Base-by-base conservation (phyloP, 2,797 vertebrate genomes). In the Neosilurus mollespiculum region DNA sequence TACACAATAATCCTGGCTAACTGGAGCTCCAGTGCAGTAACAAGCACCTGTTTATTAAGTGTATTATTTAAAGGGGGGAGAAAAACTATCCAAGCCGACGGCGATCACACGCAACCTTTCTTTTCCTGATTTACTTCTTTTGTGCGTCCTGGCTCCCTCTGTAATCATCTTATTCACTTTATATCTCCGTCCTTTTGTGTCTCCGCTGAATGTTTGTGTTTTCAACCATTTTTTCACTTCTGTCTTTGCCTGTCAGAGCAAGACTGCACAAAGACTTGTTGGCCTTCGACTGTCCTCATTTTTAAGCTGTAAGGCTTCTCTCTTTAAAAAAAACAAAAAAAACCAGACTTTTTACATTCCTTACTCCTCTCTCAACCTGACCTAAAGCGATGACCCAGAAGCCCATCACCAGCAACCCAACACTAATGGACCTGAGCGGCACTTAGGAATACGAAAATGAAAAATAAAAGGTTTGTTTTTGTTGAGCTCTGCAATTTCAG, bases 11-110 rank as follows among this genome's bases (percentile, higher is more conserved):
- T 83, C 72, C 79, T 81, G 78, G 78, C 83, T 81, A 84, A 84
- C 80, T 73, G 65, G 82, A 70, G 73, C 84, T 84, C 82, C 81
- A 78, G 84, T 71, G 65, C 69, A 53, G 72, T 88, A 88, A 88
- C 64, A 78, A 89, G 85, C 88, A 88, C 88, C 86, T 87, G 89
- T 87, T 82, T 87, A 87, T 87, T 88, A 88, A 83, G 70, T 61
- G 51, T 22, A 58, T n/a, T 78, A 81, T 86, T 88, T 86, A 43
- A 43, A 43, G 43, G 78, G 71, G 83, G 79, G 72, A 73, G 43
- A 56, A 73, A 4, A 56, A 56, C 2, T 11, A 11, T 11, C 80
- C 15, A 65, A 43, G 76, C 83, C 59, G 43, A 54, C 72, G 78
- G 85, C 58, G 65, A 87, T 87, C 84, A 84, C 86, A 88, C 81